Conservation (phyloP, 2,113 vertebrate species). For the Entomyzon cyanotis region DNA sequence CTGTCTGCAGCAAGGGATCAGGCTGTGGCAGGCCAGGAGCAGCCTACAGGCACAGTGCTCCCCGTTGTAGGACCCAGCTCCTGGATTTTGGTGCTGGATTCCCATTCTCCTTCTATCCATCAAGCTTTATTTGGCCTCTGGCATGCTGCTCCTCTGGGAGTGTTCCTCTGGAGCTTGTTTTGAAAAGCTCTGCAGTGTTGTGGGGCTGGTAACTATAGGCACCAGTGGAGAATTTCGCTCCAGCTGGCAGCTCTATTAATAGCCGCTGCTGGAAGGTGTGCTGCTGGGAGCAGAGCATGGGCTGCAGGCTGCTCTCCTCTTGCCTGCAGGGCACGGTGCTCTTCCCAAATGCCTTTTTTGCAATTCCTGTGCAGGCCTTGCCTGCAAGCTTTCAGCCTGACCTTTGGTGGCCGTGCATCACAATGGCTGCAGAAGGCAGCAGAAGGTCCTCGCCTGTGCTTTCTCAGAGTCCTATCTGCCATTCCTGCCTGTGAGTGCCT, state of each 20-base stretch:
- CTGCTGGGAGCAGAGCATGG: background rate
- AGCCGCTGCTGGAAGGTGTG: background rate
- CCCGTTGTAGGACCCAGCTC: rapidly evolving
- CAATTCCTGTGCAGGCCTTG: background rate
- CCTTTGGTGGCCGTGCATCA: rapidly evolving
- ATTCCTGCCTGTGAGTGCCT: rapidly evolving
- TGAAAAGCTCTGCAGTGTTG: constrained; percentile 26
- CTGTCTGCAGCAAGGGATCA: background rate
- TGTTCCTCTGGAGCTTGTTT: constrained; percentile 34
- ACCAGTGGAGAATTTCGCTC: background rate
- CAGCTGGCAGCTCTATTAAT: background rate
- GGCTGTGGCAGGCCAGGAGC: background rate
- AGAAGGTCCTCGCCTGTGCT: rapidly evolving
- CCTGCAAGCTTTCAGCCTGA: background rate
- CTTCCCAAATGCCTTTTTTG: background rate
- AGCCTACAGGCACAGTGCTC: rapidly evolving
- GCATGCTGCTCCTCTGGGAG: background rate
- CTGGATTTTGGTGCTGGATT: background rate
- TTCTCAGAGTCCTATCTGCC: rapidly evolving
- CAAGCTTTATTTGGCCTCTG: constrained; percentile 29
- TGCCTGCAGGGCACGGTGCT: background rate
- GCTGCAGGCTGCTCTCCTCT: background rate
- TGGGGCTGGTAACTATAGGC: constrained; percentile 59
- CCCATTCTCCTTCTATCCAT: background rate
- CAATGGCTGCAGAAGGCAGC: rapidly evolving